These are phyloP conservation scores for Magallana nippona DNA, from an alignment of 2,888 invertebrate genomes.

Conservation along the genomic window DNA sequence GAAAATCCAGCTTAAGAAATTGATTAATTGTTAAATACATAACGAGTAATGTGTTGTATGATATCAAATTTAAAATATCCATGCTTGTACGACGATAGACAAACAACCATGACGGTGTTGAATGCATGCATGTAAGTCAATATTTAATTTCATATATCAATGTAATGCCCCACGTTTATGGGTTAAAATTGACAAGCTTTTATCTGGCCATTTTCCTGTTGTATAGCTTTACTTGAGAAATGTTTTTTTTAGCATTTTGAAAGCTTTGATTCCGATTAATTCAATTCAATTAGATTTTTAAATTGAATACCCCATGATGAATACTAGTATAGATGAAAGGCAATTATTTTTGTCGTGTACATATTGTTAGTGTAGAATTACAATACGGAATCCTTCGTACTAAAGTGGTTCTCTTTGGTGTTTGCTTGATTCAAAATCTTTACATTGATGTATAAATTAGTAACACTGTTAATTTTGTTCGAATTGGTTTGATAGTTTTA, in stretches of 20 bases:
- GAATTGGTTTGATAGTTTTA: too few species aligned
- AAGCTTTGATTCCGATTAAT: not conserved
- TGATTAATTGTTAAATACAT: slow-evolving; percentile 29
- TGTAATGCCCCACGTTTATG: not conserved
- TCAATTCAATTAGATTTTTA: too few species aligned
- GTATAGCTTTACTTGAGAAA: not conserved
- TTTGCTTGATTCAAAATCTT: too few species aligned
- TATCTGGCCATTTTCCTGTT: not conserved
- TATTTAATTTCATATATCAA: not conserved
- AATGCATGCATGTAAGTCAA: not conserved
- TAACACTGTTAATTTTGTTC: too few species aligned
- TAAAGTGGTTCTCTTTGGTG: too few species aligned
- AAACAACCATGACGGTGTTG: not conserved
- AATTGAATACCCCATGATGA: too few species aligned
- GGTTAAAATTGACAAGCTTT: slow-evolving; percentile 1
- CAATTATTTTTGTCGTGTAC: too few species aligned
- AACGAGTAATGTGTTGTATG: not conserved
- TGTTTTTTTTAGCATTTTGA: not conserved
- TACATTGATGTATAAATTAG: too few species aligned
- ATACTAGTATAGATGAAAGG: too few species aligned
- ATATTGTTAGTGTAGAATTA: too few species aligned
- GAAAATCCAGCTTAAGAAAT: slow-evolving; percentile 26
- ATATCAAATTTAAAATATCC: slow-evolving; percentile 1
- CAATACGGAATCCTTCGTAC: too few species aligned
- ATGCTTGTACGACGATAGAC: not conserved